These are phyloP conservation scores for Drosophila quinaria DNA, from an alignment of 2,888 invertebrate genomes.

Conservation along the genomic window DNA sequence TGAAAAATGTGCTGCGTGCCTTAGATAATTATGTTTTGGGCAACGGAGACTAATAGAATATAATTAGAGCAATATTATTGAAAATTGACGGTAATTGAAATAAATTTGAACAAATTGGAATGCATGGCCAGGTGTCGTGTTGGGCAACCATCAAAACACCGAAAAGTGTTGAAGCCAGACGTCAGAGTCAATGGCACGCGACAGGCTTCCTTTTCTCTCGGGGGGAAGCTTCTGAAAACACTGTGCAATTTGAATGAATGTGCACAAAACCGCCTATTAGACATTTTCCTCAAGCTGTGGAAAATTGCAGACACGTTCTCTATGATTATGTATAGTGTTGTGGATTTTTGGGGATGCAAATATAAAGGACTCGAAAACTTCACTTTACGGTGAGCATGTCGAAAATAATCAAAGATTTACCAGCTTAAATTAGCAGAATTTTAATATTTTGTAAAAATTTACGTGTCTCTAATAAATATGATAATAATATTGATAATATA, in stretches of 20 bases:
- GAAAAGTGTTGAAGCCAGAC: slow-evolving; percentile 64
- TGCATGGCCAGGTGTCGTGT: slow-evolving; percentile 71
- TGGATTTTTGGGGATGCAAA: slow-evolving; percentile 42
- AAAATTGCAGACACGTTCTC: slow-evolving; percentile 66
- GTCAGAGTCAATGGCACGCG: slow-evolving; percentile 64
- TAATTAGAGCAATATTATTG: slow-evolving; percentile 80
- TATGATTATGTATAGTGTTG: slow-evolving; percentile 65
- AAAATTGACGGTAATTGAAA: slow-evolving; percentile 82
- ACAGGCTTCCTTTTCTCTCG: slow-evolving; percentile 17
- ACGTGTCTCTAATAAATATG: too few species aligned
- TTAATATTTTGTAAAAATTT: too few species aligned
- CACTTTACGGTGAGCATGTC: background rate
- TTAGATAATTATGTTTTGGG: slow-evolving; percentile 52
- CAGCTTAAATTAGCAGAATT: too few species aligned
- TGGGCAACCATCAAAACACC: slow-evolving; percentile 66
- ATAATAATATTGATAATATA: too few species aligned
- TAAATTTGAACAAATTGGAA: slow-evolving; percentile 79
- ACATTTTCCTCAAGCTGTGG: slow-evolving; percentile 66
- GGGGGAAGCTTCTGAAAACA: slow-evolving; percentile 6
- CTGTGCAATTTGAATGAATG: slow-evolving; percentile 59
- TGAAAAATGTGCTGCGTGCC: slow-evolving; percentile 29
- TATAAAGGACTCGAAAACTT: background rate
- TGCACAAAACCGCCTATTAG: slow-evolving; percentile 56
- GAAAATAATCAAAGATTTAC: background rate
- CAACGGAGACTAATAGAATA: slow-evolving; percentile 66